phyloP scores from a whole-genome alignment of 2,113 vertebrate species.

The Chlorodrepanis virens region DNA sequence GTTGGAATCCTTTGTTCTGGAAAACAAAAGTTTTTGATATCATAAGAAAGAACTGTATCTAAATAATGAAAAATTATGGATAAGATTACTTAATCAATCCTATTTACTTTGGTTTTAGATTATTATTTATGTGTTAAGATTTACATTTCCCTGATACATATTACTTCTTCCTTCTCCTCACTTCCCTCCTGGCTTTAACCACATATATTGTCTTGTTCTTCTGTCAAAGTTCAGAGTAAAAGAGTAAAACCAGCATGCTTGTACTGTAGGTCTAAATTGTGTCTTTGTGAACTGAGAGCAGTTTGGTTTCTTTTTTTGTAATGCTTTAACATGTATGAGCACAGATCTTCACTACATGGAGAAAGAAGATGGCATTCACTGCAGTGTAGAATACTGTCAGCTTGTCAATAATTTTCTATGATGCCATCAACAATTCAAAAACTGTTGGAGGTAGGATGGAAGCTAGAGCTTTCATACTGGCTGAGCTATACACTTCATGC shows the following conservation, averaged over 20 bases:
- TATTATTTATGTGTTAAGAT: background rate
- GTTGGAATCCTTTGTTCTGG: background rate
- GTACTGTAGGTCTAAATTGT: background rate
- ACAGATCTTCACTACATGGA: background rate
- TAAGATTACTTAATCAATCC: background rate
- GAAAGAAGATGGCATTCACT: background rate
- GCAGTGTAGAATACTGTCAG: conserved; percentile 30
- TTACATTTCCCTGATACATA: background rate
- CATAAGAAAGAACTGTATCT: background rate
- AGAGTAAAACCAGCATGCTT: background rate
- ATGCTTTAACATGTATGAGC: conserved; percentile 10
- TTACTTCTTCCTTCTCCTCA: background rate
- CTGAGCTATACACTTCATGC: background rate
- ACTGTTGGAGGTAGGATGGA: conserved; percentile 16
- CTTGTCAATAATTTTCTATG: conserved; percentile 31
- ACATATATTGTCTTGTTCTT: background rate
- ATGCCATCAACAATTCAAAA: conserved; percentile 40
- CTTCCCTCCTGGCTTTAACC: background rate
- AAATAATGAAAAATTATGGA: background rate
- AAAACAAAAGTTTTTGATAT: background rate
- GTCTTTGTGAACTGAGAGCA: background rate
- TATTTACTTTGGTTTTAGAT: background rate
- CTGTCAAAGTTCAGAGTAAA: background rate
- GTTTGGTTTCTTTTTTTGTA: background rate
- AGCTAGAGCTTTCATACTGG: background rate